These are phyloP conservation scores for Agriotes lineatus DNA, from an alignment of 2,888 invertebrate species.

Conservation along the genomic window DNA sequence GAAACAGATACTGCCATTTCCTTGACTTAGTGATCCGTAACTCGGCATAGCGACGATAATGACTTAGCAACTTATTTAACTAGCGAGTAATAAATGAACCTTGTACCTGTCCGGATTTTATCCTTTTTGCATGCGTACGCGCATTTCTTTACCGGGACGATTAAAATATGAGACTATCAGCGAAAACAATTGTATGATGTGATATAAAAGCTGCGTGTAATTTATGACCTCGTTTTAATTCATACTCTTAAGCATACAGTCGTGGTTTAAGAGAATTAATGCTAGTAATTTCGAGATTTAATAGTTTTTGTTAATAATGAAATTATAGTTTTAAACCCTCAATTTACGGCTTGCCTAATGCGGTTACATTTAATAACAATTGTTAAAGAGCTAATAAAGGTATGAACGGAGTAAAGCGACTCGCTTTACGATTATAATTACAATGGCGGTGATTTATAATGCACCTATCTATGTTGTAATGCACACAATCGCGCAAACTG, in stretches of 20 bases:
- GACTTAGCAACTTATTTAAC: conserved; percentile 21
- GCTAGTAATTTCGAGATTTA: conserved; percentile 38
- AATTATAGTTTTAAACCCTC: conserved; percentile 40
- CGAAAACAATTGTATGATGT: conserved; percentile 25
- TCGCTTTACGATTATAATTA: conserved; percentile 30
- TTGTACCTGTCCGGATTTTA: conserved; percentile 9
- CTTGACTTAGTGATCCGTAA: conserved; percentile 60
- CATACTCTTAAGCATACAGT: conserved; percentile 30
- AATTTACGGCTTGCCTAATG: conserved; percentile 37
- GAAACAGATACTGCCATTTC: conserved; percentile 62
- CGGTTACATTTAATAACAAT: conserved; percentile 36
- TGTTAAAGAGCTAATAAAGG: conserved; percentile 39
- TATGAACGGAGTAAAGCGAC: conserved; percentile 20
- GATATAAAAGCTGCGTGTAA: conserved; percentile 29
- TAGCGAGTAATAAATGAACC: conserved; percentile 13
- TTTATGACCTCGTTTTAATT: conserved; percentile 35
- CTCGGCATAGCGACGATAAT: conserved; percentile 41
- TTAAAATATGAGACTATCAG: conserved; percentile 22
- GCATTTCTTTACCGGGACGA: not conserved
- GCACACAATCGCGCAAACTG: conserved; percentile 3
- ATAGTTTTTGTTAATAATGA: conserved; percentile 44
- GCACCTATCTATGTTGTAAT: conserved; percentile 15
- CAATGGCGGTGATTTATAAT: conserved; percentile 25
- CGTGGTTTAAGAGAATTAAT: conserved; percentile 37
- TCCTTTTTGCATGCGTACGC: conserved; percentile 17